A percentile compares a stretch with the other conserved stretches of the same genome.
Conservation (phyloP, 2,797 vertebrate species). For the Scomberomorus guttatus region DNA sequence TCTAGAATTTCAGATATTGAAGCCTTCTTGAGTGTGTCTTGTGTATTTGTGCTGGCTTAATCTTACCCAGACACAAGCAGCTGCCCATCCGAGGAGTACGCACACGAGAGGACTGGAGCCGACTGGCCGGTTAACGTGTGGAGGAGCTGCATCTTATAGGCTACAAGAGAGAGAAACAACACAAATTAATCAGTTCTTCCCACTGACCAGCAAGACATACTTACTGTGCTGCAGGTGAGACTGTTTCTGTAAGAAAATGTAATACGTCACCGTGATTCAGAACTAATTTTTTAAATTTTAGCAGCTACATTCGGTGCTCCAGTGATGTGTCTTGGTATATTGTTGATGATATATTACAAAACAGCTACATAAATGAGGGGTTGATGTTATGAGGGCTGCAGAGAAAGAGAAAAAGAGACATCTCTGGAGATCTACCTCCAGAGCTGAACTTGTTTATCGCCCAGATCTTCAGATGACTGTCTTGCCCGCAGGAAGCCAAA, state of each 20-base stretch:
- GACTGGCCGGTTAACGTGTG: constrained; percentile 87
- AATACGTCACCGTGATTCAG: background rate
- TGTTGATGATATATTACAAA: background rate
- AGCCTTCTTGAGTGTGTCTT: background rate
- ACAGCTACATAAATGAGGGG: background rate
- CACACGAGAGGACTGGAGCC: constrained; percentile 93
- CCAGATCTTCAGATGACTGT: constrained; percentile 93
- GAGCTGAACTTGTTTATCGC: constrained; percentile 77
- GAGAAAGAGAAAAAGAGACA: background rate
- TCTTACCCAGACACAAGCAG: constrained; percentile 92
- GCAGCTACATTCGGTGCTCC: background rate
- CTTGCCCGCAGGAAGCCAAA: constrained; percentile 95
- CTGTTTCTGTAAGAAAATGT: background rate
- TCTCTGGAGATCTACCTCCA: constrained; percentile 80
- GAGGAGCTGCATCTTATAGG: constrained; percentile 87
- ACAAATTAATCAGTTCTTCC: background rate
- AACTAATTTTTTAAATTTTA: no score
- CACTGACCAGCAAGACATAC: background rate
- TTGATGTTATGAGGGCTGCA: background rate
- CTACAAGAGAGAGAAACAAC: constrained; percentile 71
- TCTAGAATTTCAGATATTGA: no score
- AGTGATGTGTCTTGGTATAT: background rate
- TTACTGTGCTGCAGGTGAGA: background rate
- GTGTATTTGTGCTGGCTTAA: background rate
- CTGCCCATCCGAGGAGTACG: constrained; percentile 91